Base-by-base conservation (phyloP, 1,140 invertebrate species). In the Ips typographus region DNA sequence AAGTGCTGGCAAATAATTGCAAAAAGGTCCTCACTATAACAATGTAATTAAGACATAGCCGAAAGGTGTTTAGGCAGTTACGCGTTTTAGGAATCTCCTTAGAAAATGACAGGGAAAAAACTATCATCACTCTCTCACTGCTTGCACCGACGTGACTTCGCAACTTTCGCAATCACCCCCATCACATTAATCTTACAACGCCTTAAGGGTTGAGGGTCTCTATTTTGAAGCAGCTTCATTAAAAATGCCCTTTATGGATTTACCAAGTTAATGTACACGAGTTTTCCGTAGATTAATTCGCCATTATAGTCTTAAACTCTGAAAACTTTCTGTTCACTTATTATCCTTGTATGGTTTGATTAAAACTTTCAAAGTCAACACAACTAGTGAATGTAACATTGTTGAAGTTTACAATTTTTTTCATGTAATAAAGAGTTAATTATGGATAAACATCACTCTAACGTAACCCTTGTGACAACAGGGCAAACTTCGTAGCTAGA, bases 121-220 rank as follows among this genome's bases (percentile, higher is more conserved):
- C 73, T 70, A 70, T 70, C 75, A 74, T 76, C 75, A 76, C 72
- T 72, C 65, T 63, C 64, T 47, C 66, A 62, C 68, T 70, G 75
- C 68, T 73, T 72, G 73, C 73, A 72, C 71, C 72, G 71, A 76
- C 75, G 75, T 76, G 75, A 75, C 75, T 71, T 71, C 69, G 72
- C 68, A 75, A 77, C 75, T 77, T 75, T 77, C 70, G 75, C 74
- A 77, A 76, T 76, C 75, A 74, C 70, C 75, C 22, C 65, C 68
- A 72, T 67, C 72, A 71, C 72, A 75, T 75, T 75, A 75, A 75
- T 75, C 74, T 72, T 73, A 66, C 44, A 59, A 49, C 66, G 65
- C 71, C 67, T 22, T 65, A 66, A 65, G 68, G 68, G 55, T 62
- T 60, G 64, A 66, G 49, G 57, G 44, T 47, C 69, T 65, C 69